Conservation (phyloP, 2,113 vertebrate species). For the Amblyopsis rosae region DNA sequence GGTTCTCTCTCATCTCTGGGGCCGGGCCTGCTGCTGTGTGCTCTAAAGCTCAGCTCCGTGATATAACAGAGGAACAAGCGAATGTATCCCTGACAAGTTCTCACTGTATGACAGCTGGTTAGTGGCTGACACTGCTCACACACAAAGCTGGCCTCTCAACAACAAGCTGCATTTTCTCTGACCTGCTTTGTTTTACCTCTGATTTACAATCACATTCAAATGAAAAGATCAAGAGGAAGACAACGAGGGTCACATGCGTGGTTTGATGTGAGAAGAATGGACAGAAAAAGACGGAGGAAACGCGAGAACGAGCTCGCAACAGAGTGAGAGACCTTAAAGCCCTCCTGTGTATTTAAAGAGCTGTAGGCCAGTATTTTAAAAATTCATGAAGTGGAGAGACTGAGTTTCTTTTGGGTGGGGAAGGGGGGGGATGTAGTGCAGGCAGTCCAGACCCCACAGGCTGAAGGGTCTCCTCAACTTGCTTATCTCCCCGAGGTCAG, state of each 20-base stretch:
- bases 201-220: constrained; percentile 46
- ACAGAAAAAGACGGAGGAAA: constrained; percentile 15
- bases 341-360: constrained; percentile 80
- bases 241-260: too few relatives aligned
- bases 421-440: constrained; percentile 29
- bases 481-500: constrained; percentile 67
- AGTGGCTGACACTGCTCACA: constrained; percentile 43
- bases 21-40: constrained; percentile 49
- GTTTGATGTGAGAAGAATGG: constrained; percentile 34
- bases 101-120: constrained; percentile 72
- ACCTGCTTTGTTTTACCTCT: constrained; percentile 56
- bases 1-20: constrained; percentile 64
- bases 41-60: constrained; percentile 60
- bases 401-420: constrained; percentile 65
- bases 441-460: constrained; percentile 68
- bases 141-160: background rate
- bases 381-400: constrained; percentile 84
- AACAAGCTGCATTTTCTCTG: background rate
- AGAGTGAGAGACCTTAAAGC: constrained; percentile 54
- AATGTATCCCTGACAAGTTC: constrained; percentile 64
- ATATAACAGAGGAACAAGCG: constrained; percentile 62
- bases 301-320: constrained; percentile 14
- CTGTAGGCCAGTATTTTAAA: constrained; percentile 85
- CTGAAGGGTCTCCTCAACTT: constrained; percentile 69
- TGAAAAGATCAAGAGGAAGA: too few relatives aligned